A percentile compares a stretch with the other conserved stretches of the same genome.
Evolutionary conservation across 2,888 invertebrate genomes (phyloP).

Genomic region (Drosophila neonasuta): DNA sequence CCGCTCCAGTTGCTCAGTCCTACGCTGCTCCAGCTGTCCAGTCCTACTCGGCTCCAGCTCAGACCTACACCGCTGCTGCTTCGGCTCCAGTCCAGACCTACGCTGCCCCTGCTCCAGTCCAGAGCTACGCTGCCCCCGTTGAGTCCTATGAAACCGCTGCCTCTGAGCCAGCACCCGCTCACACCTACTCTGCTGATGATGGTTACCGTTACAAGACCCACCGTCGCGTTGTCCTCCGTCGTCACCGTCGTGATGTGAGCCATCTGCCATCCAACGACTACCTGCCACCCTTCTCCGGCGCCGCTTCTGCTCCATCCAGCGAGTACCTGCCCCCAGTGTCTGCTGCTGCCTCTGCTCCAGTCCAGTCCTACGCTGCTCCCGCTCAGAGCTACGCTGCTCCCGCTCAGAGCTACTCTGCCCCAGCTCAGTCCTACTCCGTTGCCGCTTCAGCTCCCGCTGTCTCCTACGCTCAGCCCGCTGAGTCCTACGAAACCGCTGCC

Average conservation of each 20-base stretch:
- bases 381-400: slow-evolving; percentile 51
- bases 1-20: slow-evolving; percentile 45
- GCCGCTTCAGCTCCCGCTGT: slow-evolving; percentile 49
- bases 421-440: slow-evolving; percentile 45
- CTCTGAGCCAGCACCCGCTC: slow-evolving; percentile 68
- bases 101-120: too few relatives aligned
- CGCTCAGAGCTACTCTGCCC: slow-evolving; percentile 48
- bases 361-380: slow-evolving; percentile 40
- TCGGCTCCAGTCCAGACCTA: slow-evolving; percentile 37
- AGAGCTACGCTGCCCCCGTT: slow-evolving; percentile 28
- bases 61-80: slow-evolving; percentile 44
- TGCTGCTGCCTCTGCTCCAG: slow-evolving; percentile 51
- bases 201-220: slow-evolving; percentile 80
- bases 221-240: slow-evolving; percentile 65
- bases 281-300: slow-evolving; percentile 68
- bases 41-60: slow-evolving; percentile 27
- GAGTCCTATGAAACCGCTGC: slow-evolving; percentile 66
- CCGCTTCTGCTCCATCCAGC: slow-evolving; percentile 58
- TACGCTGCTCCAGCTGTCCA: slow-evolving; percentile 37
- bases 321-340: slow-evolving; percentile 69
- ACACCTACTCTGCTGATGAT: slow-evolving; percentile 55
- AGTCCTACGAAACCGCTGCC: slow-evolving; percentile 47
- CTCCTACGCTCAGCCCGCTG: slow-evolving; percentile 48
- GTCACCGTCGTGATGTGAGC: slow-evolving; percentile 78
- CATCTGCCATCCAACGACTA: slow-evolving; percentile 76